These are phyloP conservation scores for Chloebia gouldiae DNA, from an alignment of 2,113 vertebrate genomes.

Conservation along the genomic window DNA sequence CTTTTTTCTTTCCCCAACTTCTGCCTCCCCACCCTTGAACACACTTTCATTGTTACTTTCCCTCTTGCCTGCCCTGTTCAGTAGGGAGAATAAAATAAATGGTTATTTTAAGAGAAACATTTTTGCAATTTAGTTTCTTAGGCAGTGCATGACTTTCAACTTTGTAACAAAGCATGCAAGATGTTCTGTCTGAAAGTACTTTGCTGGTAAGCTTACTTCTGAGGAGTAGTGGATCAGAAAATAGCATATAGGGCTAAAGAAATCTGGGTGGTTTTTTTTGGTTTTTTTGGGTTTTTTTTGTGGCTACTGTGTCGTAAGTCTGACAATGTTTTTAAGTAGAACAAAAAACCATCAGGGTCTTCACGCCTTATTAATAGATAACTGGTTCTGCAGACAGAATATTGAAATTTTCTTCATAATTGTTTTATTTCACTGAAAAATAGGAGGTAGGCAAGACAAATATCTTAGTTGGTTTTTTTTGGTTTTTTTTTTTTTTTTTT, in stretches of 20 bases:
- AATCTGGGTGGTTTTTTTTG: too few relatives aligned
- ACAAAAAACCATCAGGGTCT: not conserved
- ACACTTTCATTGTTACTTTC: not conserved
- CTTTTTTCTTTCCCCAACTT: not conserved
- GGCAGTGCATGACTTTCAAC: not conserved
- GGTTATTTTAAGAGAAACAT: not conserved
- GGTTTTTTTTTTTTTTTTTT: not conserved
- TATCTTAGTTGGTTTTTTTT: fast-evolving
- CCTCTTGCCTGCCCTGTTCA: not conserved
- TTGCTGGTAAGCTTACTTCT: not conserved
- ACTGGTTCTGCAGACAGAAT: not conserved
- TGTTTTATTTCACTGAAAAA: not conserved
- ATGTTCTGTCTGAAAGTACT: not conserved
- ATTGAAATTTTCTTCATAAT: not conserved
- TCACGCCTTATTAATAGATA: not conserved
- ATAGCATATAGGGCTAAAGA: not conserved
- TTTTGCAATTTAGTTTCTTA: not conserved
- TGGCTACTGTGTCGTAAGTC: fast-evolving
- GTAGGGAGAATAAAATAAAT: not conserved
- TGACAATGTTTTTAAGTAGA: not conserved
- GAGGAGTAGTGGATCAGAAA: not conserved
- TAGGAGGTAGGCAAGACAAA: not conserved
- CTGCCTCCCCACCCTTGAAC: not conserved
- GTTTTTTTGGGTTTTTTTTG: too few relatives aligned
- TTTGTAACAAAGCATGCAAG: not conserved